phyloP scores from a whole-genome alignment of 1,140 invertebrate genomes.

The Lordiphosa mommai region DNA sequence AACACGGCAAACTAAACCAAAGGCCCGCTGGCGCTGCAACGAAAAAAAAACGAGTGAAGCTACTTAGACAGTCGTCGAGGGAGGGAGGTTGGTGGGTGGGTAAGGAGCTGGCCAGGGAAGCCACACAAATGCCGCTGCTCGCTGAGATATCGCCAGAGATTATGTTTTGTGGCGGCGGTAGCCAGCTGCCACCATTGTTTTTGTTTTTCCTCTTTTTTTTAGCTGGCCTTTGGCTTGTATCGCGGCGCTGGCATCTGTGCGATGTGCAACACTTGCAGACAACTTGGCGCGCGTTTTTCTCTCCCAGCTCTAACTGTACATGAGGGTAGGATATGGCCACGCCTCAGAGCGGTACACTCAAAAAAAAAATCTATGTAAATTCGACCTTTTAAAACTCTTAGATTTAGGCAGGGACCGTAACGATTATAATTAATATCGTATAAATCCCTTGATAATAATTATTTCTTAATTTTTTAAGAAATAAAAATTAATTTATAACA shows the following conservation, averaged over 20 bases:
- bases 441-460: too few species aligned
- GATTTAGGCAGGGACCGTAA: too few species aligned
- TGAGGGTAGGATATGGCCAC: constrained; percentile 49
- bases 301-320: constrained; percentile 34
- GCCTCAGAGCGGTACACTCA: constrained; percentile 12
- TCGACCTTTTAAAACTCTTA: too few species aligned
- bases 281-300: constrained; percentile 57
- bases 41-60: constrained; percentile 39
- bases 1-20: constrained; percentile 64
- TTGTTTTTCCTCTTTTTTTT: constrained; percentile 40
- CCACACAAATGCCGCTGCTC: constrained; percentile 58
- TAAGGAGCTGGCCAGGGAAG: constrained; percentile 40
- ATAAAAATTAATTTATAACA: too few species aligned
- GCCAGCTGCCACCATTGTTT: constrained; percentile 68
- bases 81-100: background rate
- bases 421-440: too few species aligned
- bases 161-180: constrained; percentile 69
- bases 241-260: constrained; percentile 66
- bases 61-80: constrained; percentile 52
- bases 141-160: constrained; percentile 66
- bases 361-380: too few species aligned
- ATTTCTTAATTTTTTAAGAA: too few species aligned
- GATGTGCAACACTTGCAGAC: constrained; percentile 76
- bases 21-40: constrained; percentile 59
- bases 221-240: constrained; percentile 70